Conservation (phyloP, 2,888 invertebrate genomes). For the Stenoptilia bipunctidactyla region DNA sequence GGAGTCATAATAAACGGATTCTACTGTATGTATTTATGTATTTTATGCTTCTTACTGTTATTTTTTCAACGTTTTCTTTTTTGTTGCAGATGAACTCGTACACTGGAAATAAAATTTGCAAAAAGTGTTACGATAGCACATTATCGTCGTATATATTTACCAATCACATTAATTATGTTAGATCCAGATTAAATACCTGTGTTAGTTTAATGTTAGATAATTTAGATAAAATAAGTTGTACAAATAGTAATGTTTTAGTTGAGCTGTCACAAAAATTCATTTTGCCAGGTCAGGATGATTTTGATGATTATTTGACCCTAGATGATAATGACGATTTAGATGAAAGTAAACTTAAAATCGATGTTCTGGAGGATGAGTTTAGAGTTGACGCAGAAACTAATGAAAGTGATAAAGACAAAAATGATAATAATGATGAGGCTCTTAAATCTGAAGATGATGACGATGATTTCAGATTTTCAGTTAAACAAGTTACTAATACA, state of each 20-base stretch:
- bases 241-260: conserved; percentile 35
- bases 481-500: conserved; percentile 9
- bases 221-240: conserved; percentile 23
- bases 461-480: not conserved
- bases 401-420: conserved; percentile 19
- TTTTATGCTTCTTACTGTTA: conserved; percentile 16
- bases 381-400: conserved; percentile 38
- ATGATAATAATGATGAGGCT: conserved; percentile 19
- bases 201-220: conserved; percentile 35
- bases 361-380: conserved; percentile 55
- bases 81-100: conserved; percentile 53
- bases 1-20: too few species aligned
- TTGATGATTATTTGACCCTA: conserved; percentile 23
- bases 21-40: not conserved
- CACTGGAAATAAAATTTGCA: conserved; percentile 51
- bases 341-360: conserved; percentile 33
- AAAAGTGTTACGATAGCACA: conserved; percentile 43
- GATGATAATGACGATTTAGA: conserved; percentile 25
- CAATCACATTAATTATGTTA: conserved; percentile 32
- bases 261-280: conserved; percentile 40
- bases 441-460: not conserved
- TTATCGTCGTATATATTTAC: conserved; percentile 44
- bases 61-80: conserved; percentile 21
- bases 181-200: conserved; percentile 39
- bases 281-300: conserved; percentile 26